Conservation (phyloP, 2,113 vertebrate species). For the Neodon shergylaensis region DNA sequence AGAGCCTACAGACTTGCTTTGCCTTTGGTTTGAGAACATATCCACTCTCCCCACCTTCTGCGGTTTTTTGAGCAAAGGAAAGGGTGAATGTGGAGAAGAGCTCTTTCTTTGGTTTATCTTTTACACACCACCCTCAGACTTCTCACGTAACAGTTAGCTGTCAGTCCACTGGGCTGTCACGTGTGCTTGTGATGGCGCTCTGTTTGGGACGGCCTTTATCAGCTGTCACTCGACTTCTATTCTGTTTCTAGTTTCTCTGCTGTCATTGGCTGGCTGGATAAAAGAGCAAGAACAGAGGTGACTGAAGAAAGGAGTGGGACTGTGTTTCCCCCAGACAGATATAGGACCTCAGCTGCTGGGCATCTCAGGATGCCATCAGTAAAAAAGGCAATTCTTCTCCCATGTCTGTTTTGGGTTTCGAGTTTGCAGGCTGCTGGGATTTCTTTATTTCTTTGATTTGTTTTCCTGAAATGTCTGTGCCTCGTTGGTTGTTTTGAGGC, state of each 20-base stretch:
- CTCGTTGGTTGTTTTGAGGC: constrained; percentile 68
- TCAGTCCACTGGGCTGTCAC: background rate
- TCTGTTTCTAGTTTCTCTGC: constrained; percentile 14
- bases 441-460: constrained; percentile 62
- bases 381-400: background rate
- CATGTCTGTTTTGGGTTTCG: background rate
- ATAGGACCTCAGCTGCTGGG: background rate
- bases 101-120: background rate
- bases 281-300: background rate
- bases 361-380: background rate
- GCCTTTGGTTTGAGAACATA: constrained; percentile 35
- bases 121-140: background rate
- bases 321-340: background rate
- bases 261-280: background rate
- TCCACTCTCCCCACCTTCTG: background rate
- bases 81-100: background rate
- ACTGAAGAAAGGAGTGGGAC: background rate
- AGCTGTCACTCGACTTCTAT: background rate
- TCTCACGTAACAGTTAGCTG: background rate
- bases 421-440: constrained; percentile 23
- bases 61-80: constrained; percentile 21
- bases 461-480: constrained; percentile 59
- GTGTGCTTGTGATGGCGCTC: background rate
- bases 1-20: background rate
- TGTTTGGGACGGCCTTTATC: background rate